These are phyloP conservation scores for Callospermophilus lateralis DNA, from an alignment of 2,113 vertebrate genomes.

Conservation along the genomic window DNA sequence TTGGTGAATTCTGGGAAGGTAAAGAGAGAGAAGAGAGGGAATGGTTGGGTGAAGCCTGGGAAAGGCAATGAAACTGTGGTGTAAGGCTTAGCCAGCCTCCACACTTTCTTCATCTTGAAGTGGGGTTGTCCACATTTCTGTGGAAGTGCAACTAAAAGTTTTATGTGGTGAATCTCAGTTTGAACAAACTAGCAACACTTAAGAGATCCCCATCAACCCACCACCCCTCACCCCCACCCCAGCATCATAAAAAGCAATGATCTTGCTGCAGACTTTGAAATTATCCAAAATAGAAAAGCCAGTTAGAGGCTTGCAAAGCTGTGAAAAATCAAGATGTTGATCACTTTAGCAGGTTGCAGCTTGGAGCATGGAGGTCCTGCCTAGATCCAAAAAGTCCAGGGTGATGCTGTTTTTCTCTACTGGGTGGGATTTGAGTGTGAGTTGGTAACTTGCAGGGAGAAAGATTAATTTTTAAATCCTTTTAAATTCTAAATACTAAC, in stretches of 20 bases:
- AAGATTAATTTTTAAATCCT: conserved; percentile 75
- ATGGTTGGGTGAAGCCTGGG: conserved; percentile 95
- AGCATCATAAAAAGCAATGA: conserved; percentile 58
- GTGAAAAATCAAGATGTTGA: conserved; percentile 85
- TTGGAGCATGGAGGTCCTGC: conserved; percentile 53
- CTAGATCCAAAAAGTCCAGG: conserved; percentile 24
- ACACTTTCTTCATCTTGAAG: not conserved
- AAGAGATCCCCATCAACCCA: not conserved
- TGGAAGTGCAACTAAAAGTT: conserved; percentile 40
- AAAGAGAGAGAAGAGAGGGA: conserved; percentile 92
- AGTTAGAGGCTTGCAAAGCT: conserved; percentile 87
- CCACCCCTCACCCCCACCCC: not conserved
- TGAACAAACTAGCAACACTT: conserved; percentile 55
- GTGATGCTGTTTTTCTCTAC: conserved; percentile 50
- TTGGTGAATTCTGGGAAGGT: conserved; percentile 94
- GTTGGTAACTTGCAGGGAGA: conserved; percentile 65
- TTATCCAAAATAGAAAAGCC: conserved; percentile 85
- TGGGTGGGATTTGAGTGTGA: conserved; percentile 70
- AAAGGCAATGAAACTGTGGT: conserved; percentile 98
- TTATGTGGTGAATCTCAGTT: conserved; percentile 59
- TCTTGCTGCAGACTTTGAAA: conserved; percentile 75
- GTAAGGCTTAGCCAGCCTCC: conserved; percentile 81
- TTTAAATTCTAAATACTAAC: conserved; percentile 72
- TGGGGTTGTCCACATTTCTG: not conserved
- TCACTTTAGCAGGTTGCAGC: conserved; percentile 78